Evolutionary conservation across 2,888 invertebrate species (phyloP), one percentile per base, ranked within the genome.

Genomic region (Mythimna pallens): DNA sequence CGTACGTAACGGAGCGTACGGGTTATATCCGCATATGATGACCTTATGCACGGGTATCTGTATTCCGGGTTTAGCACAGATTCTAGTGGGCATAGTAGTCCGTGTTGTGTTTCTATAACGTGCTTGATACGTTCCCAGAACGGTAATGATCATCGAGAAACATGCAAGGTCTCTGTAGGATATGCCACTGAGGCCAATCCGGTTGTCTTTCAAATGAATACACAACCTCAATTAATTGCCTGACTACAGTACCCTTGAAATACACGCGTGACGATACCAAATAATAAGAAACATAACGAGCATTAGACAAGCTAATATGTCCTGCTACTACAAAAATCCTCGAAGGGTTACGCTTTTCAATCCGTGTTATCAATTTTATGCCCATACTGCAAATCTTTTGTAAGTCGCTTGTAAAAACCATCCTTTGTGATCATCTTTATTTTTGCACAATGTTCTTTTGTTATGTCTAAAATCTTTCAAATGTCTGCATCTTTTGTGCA

Each of bases 291-390:
- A 68, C 36, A 58, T 47, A 62, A 57, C 47, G 25, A 65, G 43
- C 20, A 55, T 62, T 59, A 20, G 66, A 70, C 65, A 70, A 20
- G 50, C 62, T 43, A 40, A 70, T 81, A 50, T 43, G 14, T 64
- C 43, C 10, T 12, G 71, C 82, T 79, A 52, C 77, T 71, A 63
- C 59, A 61, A 36, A 63, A 40, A 65, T 65, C 36, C 30, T 73
- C 20, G 25, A 81, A 84, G 57, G 30, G 63, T 74, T 70, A 68
- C 65, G 74, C 59, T 40, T 43, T 43, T 64, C 8, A 68, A 52
- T 63, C 72, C 78, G 47, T 73, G n/a, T 72, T 52, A 78, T 81
- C 65, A 40, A 82, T 84, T 84, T 67, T 57, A 58, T 65, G 68
- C 30, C 43, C 25, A 63, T 67, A 55, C 10, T 64, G 63, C 63